Evolutionary conservation across 53 echinoderm and acorn worm species (phyloP).

Genomic region (Crossaster papposus): DNA sequence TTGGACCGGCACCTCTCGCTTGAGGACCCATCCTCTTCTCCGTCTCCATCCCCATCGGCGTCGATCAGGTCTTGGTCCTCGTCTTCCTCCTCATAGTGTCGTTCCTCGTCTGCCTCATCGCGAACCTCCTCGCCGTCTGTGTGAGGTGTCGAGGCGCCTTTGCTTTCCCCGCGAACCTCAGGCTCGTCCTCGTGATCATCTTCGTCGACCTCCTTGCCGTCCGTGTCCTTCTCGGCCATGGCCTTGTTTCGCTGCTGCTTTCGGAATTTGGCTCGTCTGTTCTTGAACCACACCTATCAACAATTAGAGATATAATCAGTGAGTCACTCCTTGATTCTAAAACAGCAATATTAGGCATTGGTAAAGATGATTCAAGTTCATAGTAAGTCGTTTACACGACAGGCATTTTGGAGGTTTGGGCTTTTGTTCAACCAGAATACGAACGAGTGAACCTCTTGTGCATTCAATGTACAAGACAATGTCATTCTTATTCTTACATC

Average conservation of each 20-base stretch:
- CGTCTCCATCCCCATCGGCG: slow-evolving; percentile 14
- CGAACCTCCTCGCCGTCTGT: slow-evolving; percentile 39
- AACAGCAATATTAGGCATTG: no score
- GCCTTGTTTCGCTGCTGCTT: slow-evolving; percentile 95
- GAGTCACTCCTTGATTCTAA: not conserved
- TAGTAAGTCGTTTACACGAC: no score
- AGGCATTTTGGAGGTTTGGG: no score
- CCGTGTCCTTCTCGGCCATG: slow-evolving; percentile 9
- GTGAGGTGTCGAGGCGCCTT: slow-evolving; percentile 27
- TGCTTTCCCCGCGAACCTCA: slow-evolving; percentile 36
- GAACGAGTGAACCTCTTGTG: no score
- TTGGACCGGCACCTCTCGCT: slow-evolving; percentile 46
- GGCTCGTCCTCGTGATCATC: not conserved
- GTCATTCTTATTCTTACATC: no score
- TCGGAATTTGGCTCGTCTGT: slow-evolving; percentile 96
- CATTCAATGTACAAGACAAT: no score
- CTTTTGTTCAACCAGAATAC: no score
- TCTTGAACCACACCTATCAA: slow-evolving; percentile 97
- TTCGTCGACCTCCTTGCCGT: not conserved
- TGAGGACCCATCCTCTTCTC: not conserved
- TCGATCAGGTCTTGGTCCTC: slow-evolving; percentile 15
- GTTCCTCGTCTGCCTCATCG: slow-evolving; percentile 18
- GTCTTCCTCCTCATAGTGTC: slow-evolving; percentile 15
- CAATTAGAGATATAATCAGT: not conserved
- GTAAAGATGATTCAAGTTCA: no score